Percentiles rank a stretch among this genome's conserved stretches.
Evolutionary conservation across 2,888 invertebrate genomes (phyloP).

Genomic region (Leptogaster cylindrica): DNA sequence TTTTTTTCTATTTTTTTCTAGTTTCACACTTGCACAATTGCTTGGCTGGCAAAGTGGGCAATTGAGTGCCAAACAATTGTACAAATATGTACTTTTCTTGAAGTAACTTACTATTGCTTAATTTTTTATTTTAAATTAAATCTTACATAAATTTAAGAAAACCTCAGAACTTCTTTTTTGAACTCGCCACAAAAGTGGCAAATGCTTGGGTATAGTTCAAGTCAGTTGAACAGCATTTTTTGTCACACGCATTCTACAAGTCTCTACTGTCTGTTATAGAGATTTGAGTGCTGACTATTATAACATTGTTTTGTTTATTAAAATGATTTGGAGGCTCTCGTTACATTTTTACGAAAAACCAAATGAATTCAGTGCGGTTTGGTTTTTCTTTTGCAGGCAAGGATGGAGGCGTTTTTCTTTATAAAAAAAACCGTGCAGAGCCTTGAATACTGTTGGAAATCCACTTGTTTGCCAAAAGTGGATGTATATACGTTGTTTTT

Average conservation of each 20-base stretch:
- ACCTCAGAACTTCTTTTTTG: slow-evolving; percentile 41
- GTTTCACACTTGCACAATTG: slow-evolving; percentile 28
- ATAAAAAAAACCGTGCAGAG: neutral
- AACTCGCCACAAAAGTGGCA: slow-evolving; percentile 37
- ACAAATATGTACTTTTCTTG: slow-evolving; percentile 13
- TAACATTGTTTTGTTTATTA: neutral
- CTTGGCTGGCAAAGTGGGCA: slow-evolving; percentile 30
- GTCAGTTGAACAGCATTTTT: slow-evolving; percentile 29
- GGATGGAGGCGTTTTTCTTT: no score
- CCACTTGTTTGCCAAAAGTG: no score
- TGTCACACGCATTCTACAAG: slow-evolving; percentile 45
- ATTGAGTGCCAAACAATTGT: slow-evolving; percentile 36
- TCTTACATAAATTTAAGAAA: slow-evolving; percentile 37
- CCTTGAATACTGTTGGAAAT: slow-evolving; percentile 26
- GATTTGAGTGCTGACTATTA: slow-evolving; percentile 46
- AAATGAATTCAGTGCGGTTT: slow-evolving; percentile 1
- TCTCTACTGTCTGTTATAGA: slow-evolving; percentile 48
- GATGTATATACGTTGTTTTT: no score
- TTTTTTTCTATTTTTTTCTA: slow-evolving; percentile 13
- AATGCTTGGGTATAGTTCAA: slow-evolving; percentile 26
- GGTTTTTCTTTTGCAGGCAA: no score
- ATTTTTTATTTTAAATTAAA: slow-evolving; percentile 33
- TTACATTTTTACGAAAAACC: slow-evolving; percentile 6
- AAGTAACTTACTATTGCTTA: slow-evolving; percentile 8
- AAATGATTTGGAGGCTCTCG: neutral